phyloP scores from a whole-genome alignment of 2,797 vertebrate species.

The Sardinella longiceps region DNA sequence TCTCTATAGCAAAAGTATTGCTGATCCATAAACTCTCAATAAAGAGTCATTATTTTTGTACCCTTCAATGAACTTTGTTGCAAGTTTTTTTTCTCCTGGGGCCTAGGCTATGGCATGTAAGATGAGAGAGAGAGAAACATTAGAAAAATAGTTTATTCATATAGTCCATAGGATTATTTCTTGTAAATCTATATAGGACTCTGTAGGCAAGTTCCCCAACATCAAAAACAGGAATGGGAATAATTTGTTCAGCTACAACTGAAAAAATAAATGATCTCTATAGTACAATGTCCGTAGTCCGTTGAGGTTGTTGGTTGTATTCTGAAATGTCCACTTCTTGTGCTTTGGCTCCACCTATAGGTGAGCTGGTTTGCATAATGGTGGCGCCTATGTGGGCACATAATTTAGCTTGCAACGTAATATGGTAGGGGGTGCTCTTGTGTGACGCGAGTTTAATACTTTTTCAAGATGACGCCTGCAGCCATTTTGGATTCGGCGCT shows the following conservation, averaged over 20 bases:
- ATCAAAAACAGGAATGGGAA: too few relatives aligned
- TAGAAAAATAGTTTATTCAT: background rate
- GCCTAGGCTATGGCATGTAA: background rate
- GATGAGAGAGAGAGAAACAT: background rate
- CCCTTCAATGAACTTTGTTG: background rate
- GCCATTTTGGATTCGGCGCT: too few relatives aligned
- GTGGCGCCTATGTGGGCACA: too few relatives aligned
- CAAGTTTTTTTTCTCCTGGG: background rate
- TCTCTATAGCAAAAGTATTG: background rate
- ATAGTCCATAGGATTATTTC: too few relatives aligned
- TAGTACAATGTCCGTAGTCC: background rate
- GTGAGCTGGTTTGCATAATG: too few relatives aligned
- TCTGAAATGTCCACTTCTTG: background rate
- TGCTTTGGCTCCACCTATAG: background rate
- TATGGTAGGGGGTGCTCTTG: too few relatives aligned
- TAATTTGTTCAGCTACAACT: background rate
- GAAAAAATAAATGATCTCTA: background rate
- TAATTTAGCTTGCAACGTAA: too few relatives aligned
- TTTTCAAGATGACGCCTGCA: too few relatives aligned
- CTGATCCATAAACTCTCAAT: background rate
- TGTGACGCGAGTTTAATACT: too few relatives aligned
- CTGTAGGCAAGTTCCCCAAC: too few relatives aligned
- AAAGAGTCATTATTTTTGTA: conserved; percentile 16
- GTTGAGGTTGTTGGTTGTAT: background rate
- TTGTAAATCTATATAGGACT: too few relatives aligned